Percentiles rank a stretch among this genome's conserved stretches.
phyloP scores from a whole-genome alignment of 2,888 invertebrate species.

The Trissoscelio sp. region DNA sequence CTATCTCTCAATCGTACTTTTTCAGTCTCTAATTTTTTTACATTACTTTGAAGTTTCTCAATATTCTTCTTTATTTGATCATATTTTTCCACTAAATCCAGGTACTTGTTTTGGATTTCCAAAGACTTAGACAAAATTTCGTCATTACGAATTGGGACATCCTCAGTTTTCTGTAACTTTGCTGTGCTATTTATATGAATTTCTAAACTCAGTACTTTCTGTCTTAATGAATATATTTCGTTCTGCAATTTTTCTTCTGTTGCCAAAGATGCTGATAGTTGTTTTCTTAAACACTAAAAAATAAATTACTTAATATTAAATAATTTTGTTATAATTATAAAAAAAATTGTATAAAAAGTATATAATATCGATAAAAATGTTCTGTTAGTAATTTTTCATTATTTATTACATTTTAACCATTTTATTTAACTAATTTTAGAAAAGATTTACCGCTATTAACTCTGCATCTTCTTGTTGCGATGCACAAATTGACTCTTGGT shows the following conservation, averaged over 20 bases:
- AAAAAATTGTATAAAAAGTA: too few relatives aligned
- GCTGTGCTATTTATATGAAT: conserved; percentile 78
- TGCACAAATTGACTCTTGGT: conserved; percentile 72
- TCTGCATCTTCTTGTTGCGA: conserved; percentile 78
- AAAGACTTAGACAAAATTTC: conserved; percentile 71
- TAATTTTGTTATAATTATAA: not conserved
- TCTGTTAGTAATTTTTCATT: too few relatives aligned
- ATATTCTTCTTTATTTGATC: conserved; percentile 74
- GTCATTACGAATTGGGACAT: conserved; percentile 28
- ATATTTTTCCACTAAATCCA: conserved; percentile 72
- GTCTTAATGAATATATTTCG: conserved; percentile 85
- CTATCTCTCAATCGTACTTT: conserved; percentile 84
- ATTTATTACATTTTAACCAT: too few relatives aligned
- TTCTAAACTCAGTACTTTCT: conserved; percentile 84
- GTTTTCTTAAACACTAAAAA: conserved; percentile 76
- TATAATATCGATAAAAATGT: too few relatives aligned
- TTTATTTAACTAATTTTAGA: too few relatives aligned
- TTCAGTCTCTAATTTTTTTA: conserved; percentile 83
- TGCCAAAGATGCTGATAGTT: conserved; percentile 87
- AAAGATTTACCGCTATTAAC: conserved; percentile 77
- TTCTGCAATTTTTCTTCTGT: conserved; percentile 87
- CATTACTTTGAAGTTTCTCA: conserved; percentile 83
- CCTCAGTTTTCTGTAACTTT: conserved; percentile 73
- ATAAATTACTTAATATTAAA: not conserved
- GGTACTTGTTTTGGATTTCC: conserved; percentile 73